Conservation (phyloP, 2,888 invertebrate species). For the Andrena praecox region DNA sequence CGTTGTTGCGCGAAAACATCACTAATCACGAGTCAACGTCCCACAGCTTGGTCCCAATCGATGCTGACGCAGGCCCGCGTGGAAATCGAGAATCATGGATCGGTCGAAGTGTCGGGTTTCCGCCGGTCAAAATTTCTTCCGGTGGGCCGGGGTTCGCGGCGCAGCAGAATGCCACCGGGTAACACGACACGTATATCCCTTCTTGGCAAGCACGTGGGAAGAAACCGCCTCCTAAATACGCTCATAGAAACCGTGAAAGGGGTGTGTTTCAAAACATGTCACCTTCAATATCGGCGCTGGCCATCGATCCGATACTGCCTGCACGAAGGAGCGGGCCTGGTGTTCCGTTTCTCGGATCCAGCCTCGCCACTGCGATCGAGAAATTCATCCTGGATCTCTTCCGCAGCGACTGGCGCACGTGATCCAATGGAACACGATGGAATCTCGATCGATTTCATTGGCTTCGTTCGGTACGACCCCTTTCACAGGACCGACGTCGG, state of each 20-base stretch:
- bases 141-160: conserved; percentile 60
- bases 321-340: conserved; percentile 28
- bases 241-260: conserved; percentile 83
- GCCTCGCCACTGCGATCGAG: not conserved
- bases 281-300: conserved; percentile 82
- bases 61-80: conserved; percentile 6
- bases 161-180: conserved; percentile 74
- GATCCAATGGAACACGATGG: not conserved
- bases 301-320: conserved; percentile 79
- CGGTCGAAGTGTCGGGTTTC: conserved; percentile 65
- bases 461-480: not conserved
- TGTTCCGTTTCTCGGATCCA: conserved; percentile 50
- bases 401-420: not conserved
- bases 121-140: conserved; percentile 83
- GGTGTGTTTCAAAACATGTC: conserved; percentile 85
- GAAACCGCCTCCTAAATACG: conserved; percentile 80
- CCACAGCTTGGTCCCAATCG: not conserved
- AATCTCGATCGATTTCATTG: conserved; percentile 13
- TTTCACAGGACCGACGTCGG: not conserved
- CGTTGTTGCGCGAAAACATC: not conserved
- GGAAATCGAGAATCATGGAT: conserved; percentile 43
- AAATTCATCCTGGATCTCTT: conserved; percentile 9
- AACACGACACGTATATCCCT: conserved; percentile 79
- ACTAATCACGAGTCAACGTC: not conserved
- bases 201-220: conserved; percentile 82